These are phyloP conservation scores for Clamator glandarius DNA, from an alignment of 2,797 vertebrate genomes.

Conservation along the genomic window DNA sequence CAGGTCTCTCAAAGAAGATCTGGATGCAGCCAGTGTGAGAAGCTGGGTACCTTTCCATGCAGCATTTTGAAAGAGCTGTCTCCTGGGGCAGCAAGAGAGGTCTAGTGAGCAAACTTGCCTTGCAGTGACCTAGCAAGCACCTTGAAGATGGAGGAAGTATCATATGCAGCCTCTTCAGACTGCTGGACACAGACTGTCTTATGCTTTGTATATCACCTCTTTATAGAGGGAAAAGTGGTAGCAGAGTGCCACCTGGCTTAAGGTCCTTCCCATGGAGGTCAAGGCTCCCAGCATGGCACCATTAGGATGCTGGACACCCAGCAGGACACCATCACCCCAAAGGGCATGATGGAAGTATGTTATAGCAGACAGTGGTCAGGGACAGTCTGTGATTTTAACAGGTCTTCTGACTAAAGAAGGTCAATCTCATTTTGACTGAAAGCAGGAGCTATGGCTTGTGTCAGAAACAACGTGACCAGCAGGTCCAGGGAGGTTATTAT, in stretches of 20 bases:
- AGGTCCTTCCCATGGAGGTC: neutral
- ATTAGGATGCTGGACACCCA: fast-evolving
- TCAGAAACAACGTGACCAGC: no score
- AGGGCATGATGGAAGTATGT: neutral
- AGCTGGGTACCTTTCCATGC: neutral
- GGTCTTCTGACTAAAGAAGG: neutral
- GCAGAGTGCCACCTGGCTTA: neutral
- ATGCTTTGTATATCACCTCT: neutral
- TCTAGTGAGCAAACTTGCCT: neutral
- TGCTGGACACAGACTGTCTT: neutral
- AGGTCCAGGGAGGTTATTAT: no score
- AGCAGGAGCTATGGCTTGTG: neutral
- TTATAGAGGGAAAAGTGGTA: neutral
- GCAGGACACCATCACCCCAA: neutral
- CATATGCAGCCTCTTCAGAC: neutral
- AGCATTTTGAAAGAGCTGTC: neutral
- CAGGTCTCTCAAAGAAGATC: neutral
- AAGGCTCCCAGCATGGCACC: neutral
- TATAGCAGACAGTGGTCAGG: neutral
- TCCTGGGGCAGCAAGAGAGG: neutral
- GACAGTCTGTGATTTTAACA: neutral
- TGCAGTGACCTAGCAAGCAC: neutral
- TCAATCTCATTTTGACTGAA: neutral
- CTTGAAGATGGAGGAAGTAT: neutral
- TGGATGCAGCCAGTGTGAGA: neutral